Evolutionary conservation across 2,797 vertebrate genomes (phyloP).

Genomic region (Alouatta caraya): DNA sequence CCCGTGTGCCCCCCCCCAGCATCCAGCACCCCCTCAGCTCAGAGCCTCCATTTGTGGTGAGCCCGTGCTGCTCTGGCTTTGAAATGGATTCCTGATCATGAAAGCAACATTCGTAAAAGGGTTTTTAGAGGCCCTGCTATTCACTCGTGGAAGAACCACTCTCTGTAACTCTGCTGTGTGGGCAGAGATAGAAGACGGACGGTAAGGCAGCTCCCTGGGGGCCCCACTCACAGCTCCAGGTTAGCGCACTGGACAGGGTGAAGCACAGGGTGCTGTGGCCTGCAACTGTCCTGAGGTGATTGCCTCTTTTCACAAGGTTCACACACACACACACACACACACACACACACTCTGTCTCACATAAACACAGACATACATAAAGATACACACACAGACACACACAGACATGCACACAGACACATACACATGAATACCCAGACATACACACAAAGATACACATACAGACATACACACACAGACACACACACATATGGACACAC

Average conservation of each 20-base stretch:
- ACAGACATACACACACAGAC: too few species aligned
- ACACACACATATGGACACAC: too few species aligned
- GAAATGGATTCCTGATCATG: neutral
- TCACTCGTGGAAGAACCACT: neutral
- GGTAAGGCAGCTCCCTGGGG: neutral
- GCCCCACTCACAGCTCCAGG: neutral
- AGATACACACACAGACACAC: too few species aligned
- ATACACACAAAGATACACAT: too few species aligned
- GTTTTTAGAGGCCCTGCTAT: neutral
- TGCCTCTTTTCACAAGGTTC: neutral
- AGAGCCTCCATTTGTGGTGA: neutral
- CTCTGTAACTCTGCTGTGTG: neutral
- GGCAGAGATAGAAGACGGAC: neutral
- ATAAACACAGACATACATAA: too few species aligned
- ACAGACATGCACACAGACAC: too few species aligned
- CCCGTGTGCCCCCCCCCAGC: neutral
- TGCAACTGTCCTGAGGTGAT: neutral
- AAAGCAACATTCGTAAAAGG: neutral
- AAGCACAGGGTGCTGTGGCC: accelerated
- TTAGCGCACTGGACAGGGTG: neutral
- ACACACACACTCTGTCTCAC: too few species aligned
- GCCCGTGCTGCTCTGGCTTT: accelerated
- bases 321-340: neutral
- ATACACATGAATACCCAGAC: too few species aligned
- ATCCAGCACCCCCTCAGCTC: neutral